Conservation (phyloP, 1,140 invertebrate genomes). For the Brachionus rotundiformis region DNA sequence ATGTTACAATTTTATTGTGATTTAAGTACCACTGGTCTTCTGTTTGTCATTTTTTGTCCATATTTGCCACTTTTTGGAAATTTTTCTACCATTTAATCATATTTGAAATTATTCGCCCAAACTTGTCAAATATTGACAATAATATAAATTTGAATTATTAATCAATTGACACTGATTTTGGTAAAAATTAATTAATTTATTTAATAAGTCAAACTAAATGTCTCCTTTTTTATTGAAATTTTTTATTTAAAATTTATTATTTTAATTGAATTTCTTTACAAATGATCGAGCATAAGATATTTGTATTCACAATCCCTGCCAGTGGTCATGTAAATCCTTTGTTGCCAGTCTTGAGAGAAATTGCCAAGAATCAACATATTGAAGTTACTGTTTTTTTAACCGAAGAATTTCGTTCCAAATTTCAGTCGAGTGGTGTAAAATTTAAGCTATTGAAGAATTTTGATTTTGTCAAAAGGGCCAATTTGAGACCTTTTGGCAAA, state of each 20-base stretch:
- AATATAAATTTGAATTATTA: too few species aligned
- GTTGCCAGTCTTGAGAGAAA: constrained; percentile 12
- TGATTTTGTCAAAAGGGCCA: constrained; percentile 33
- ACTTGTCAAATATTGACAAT: not conserved
- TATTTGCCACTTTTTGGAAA: not conserved
- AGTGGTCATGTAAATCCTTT: constrained; percentile 26
- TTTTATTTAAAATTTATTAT: not conserved
- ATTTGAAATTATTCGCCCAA: not conserved
- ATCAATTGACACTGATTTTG: too few species aligned
- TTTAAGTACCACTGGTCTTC: not conserved
- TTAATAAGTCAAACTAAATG: not conserved
- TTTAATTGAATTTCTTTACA: not conserved
- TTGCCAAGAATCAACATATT: not conserved
- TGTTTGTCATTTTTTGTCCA: not conserved
- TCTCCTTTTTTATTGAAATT: too few species aligned
- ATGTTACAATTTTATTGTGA: not conserved
- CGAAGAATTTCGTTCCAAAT: constrained; percentile 29
- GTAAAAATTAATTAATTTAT: too few species aligned
- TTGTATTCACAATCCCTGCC: constrained; percentile 7
- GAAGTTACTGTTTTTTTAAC: constrained; percentile 22
- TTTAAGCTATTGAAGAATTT: constrained; percentile 16
- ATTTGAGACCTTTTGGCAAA: constrained; percentile 31
- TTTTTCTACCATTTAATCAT: too few species aligned
- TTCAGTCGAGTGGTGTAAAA: constrained; percentile 13
- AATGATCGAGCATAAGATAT: not conserved